Percentiles rank a stretch among this genome's conserved stretches.
phyloP scores from a whole-genome alignment of 2,797 vertebrate genomes.

The Glossophaga mutica region DNA sequence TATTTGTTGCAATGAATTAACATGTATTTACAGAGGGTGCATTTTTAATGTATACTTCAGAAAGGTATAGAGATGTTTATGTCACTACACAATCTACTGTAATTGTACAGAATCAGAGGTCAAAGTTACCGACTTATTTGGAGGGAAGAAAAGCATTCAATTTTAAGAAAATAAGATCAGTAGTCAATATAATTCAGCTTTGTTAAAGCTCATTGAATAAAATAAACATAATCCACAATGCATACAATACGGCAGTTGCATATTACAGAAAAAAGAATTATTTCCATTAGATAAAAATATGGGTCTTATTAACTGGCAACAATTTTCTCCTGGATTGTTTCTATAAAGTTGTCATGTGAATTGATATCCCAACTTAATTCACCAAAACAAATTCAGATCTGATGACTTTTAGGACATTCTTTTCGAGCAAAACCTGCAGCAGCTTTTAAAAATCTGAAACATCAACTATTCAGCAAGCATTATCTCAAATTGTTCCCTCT shows the following conservation, averaged over 20 bases:
- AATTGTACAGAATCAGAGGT: neutral
- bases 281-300: neutral
- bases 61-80: neutral
- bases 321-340: neutral
- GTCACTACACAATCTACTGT: neutral
- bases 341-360: neutral
- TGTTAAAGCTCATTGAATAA: neutral
- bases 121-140: neutral
- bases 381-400: neutral
- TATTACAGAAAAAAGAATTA: neutral
- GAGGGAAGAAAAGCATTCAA: neutral
- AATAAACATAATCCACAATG: neutral
- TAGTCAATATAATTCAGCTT: neutral
- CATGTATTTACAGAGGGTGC: neutral
- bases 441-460: slow-evolving; percentile 17
- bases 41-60: neutral
- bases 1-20: neutral
- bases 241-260: neutral
- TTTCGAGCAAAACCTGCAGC: neutral
- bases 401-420: neutral
- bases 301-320: neutral
- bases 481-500: neutral
- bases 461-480: neutral
- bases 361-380: slow-evolving; percentile 2
- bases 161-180: slow-evolving; percentile 3